Conservation (phyloP, 2,888 invertebrate species). For the Cylloceria caligata region DNA sequence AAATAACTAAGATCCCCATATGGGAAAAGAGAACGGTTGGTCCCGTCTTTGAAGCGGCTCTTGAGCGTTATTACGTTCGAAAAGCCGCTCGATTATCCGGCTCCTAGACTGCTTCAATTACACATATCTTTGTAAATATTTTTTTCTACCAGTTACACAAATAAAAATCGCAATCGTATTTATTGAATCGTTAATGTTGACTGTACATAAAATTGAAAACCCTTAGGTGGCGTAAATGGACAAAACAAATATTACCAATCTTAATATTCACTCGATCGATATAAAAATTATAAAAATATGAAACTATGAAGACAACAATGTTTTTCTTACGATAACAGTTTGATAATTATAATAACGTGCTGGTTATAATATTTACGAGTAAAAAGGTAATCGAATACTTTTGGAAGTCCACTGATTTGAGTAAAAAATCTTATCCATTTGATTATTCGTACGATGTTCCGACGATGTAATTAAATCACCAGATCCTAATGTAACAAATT, state of each 20-base stretch:
- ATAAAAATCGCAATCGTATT: constrained; percentile 1
- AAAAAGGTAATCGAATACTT: too few species aligned
- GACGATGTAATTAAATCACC: too few species aligned
- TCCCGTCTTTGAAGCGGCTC: constrained; percentile 90
- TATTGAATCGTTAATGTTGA: constrained; percentile 1
- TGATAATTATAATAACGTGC: neutral
- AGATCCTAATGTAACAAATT: too few species aligned
- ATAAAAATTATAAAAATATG: neutral
- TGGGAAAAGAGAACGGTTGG: constrained; percentile 95
- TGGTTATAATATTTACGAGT: neutral
- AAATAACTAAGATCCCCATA: constrained; percentile 87
- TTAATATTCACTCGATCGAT: too few species aligned
- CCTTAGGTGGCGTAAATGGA: too few species aligned
- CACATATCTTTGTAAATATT: constrained; percentile 22
- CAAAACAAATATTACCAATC: too few species aligned
- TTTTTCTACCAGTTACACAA: constrained; percentile 2
- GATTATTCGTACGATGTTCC: too few species aligned
- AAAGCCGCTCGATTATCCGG: constrained; percentile 86
- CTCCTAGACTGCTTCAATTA: constrained; percentile 36
- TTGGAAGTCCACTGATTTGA: too few species aligned
- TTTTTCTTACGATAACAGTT: neutral
- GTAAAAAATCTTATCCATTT: too few species aligned
- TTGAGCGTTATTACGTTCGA: constrained; percentile 91
- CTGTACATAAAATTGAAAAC: neutral
- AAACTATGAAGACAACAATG: neutral